Percentiles rank a stretch among this genome's conserved stretches.
phyloP scores from a whole-genome alignment of 2,113 vertebrate genomes.

The Halcyon senegalensis region DNA sequence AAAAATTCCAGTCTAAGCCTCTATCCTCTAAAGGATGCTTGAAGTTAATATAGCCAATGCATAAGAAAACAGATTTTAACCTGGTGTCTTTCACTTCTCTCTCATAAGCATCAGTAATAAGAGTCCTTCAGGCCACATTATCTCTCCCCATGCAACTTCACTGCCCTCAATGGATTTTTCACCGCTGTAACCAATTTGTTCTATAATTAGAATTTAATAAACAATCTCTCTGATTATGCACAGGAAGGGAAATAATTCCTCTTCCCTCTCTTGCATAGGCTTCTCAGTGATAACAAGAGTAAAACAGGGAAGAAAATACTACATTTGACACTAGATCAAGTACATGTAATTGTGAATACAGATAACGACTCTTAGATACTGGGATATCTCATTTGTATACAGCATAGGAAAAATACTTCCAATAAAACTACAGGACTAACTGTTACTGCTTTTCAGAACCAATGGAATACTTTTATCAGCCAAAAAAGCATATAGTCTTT shows the following conservation, averaged over 20 bases:
- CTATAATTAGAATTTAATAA: constrained; percentile 66
- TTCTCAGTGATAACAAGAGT: background rate
- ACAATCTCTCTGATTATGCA: constrained; percentile 27
- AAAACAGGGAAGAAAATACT: constrained; percentile 18
- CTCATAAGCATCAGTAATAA: background rate
- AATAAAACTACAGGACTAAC: background rate
- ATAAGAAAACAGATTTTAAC: constrained; percentile 31
- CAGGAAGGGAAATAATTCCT: constrained; percentile 25
- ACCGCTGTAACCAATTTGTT: constrained; percentile 10
- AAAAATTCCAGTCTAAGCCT: background rate
- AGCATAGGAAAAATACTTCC: background rate
- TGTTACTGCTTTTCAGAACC: background rate
- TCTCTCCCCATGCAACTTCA: background rate
- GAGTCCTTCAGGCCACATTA: constrained; percentile 23
- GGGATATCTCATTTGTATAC: background rate
- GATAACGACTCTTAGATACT: background rate
- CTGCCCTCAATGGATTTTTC: constrained; percentile 20
- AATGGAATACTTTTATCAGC: background rate
- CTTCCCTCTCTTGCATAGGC: background rate
- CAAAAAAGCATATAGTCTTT: background rate
- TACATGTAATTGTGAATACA: background rate
- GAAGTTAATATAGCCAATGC: background rate
- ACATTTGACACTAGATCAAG: constrained; percentile 10
- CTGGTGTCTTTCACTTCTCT: background rate
- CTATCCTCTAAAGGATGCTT: background rate